These are phyloP conservation scores for Catalaphyllia jardinei DNA, from an alignment of 64 coral and sea anemone genomes.

Conservation along the genomic window DNA sequence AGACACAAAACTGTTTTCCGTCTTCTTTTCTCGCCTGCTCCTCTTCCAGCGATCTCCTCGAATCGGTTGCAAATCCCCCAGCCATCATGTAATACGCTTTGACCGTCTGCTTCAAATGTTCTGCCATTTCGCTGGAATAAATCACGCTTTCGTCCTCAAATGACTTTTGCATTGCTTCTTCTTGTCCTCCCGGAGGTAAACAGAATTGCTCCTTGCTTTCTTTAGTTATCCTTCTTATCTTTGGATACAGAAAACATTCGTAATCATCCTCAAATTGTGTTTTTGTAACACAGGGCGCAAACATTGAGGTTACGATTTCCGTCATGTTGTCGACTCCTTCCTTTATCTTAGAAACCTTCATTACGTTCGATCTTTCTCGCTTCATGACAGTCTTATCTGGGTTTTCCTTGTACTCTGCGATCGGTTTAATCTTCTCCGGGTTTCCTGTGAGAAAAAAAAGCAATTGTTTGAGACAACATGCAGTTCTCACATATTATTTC, in stretches of 20 bases:
- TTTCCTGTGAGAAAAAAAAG: background rate
- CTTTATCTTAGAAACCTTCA: background rate
- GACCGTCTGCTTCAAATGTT: background rate
- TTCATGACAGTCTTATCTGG: background rate
- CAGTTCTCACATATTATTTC: no score
- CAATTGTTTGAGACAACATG: background rate
- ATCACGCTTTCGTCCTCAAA: conserved; percentile 12
- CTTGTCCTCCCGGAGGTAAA: background rate
- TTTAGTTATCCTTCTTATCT: background rate
- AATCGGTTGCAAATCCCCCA: background rate
- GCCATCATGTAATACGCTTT: conserved; percentile 36
- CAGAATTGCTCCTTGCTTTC: background rate
- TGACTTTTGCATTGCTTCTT: background rate
- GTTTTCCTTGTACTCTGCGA: background rate
- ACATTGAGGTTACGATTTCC: conserved; percentile 9
- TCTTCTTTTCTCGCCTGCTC: background rate
- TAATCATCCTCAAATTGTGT: background rate
- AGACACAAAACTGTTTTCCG: background rate
- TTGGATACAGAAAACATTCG: background rate
- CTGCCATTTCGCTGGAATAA: background rate
- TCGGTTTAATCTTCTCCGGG: background rate
- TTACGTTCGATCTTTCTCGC: background rate
- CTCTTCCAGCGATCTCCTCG: background rate
- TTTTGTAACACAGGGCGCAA: background rate
- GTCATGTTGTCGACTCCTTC: conserved; percentile 10